Percentiles rank a stretch among this genome's conserved stretches.
These are phyloP conservation scores for Empis livida DNA, from an alignment of 2,888 invertebrate genomes.

Conservation along the genomic window DNA sequence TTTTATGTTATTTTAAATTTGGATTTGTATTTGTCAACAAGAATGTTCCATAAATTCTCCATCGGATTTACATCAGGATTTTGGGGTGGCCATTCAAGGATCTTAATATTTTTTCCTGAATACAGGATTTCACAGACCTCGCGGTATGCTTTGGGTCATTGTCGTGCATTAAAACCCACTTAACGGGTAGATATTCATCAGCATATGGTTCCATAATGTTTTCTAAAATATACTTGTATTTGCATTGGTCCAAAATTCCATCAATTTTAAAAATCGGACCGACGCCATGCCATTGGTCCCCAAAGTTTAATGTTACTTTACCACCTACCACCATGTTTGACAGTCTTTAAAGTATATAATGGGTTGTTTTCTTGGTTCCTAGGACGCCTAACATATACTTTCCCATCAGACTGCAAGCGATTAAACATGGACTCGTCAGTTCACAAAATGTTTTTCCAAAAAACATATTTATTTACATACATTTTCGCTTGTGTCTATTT, in stretches of 20 bases:
- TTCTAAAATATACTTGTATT: background rate
- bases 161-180: conserved; percentile 1
- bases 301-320: conserved; percentile 3
- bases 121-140: background rate
- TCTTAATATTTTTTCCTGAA: background rate
- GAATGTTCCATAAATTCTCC: conserved; percentile 1
- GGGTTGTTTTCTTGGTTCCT: background rate
- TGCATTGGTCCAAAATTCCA: conserved; percentile 3
- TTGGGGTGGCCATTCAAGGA: conserved; percentile 1
- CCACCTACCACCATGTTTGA: conserved; percentile 4
- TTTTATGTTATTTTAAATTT: no score
- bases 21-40: no score
- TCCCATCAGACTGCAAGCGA: background rate
- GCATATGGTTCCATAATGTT: background rate
- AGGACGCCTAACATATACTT: background rate
- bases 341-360: no score
- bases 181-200: background rate
- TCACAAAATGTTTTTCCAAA: background rate
- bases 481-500: no score
- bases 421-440: conserved; percentile 5
- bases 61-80: background rate
- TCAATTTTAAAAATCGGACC: conserved; percentile 3
- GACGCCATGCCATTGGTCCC: conserved; percentile 2
- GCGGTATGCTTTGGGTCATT: conserved; percentile 1
- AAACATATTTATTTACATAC: background rate